These are phyloP conservation scores for Mycalesis mineus DNA, from an alignment of 2,888 invertebrate genomes.

Conservation along the genomic window DNA sequence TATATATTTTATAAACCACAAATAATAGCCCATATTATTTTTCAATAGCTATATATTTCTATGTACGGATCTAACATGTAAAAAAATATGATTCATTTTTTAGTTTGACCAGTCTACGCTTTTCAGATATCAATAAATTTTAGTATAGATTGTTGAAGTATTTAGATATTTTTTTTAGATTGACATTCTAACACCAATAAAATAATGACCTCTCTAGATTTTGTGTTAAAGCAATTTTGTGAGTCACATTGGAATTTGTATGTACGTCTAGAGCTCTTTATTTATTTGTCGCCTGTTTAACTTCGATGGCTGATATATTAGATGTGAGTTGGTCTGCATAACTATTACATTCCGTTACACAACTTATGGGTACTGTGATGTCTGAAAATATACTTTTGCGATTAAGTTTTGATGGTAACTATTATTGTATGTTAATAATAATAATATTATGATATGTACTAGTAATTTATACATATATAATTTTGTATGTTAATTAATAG, in stretches of 20 bases:
- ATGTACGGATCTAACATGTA: constrained; percentile 51
- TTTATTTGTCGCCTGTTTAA: constrained; percentile 44
- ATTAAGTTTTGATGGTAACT: too few species aligned
- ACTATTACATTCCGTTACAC: constrained; percentile 4
- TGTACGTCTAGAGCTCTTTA: constrained; percentile 37
- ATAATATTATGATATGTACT: too few species aligned
- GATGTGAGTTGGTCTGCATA: constrained; percentile 12
- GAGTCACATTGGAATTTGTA: constrained; percentile 1
- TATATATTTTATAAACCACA: constrained; percentile 9
- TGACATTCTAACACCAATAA: constrained; percentile 39
- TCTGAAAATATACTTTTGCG: background rate
- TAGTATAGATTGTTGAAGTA: background rate
- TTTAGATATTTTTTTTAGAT: background rate
- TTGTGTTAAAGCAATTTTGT: constrained; percentile 21
- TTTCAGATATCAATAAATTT: background rate
- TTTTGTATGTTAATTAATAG: too few species aligned
- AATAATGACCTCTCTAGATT: constrained; percentile 42
- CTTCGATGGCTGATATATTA: constrained; percentile 55
- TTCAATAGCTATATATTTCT: constrained; percentile 43
- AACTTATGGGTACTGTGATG: constrained; percentile 3
- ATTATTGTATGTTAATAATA: too few species aligned
- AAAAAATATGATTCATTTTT: constrained; percentile 52
- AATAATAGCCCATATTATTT: constrained; percentile 37
- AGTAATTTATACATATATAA: too few species aligned
- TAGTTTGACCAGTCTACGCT: constrained; percentile 33